Evolutionary conservation across 2,797 vertebrate genomes (phyloP).

Genomic region (Discoglossus pictus): DNA sequence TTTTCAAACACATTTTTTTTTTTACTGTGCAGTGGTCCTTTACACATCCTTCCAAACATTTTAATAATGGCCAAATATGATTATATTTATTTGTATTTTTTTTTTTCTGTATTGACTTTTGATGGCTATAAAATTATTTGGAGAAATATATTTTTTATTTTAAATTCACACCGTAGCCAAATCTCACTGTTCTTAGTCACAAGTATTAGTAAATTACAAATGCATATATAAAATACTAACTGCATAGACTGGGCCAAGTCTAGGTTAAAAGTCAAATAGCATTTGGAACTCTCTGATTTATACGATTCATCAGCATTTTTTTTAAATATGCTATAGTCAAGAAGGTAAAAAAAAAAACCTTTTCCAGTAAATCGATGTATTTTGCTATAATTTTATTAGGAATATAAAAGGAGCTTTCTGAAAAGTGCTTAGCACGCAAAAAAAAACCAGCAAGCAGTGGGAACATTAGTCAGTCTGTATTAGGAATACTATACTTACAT

Average conservation of each 20-base stretch:
- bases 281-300: conserved; percentile 54
- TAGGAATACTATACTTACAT: conserved; percentile 99
- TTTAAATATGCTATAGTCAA: conserved; percentile 57
- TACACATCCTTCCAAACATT: no score
- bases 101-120: no score
- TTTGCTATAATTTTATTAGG: conserved; percentile 92
- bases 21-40: no score
- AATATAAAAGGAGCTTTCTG: conserved; percentile 92
- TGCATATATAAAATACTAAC: conserved; percentile 1
- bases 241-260: conserved; percentile 30
- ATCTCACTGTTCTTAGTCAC: no score
- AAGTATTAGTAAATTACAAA: no score
- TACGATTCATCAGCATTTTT: conserved; percentile 63
- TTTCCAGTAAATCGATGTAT: conserved; percentile 85
- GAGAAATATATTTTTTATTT: no score
- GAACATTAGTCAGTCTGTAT: conserved; percentile 99
- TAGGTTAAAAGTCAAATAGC: conserved; percentile 54
- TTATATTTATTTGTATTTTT: no score
- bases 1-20: no score
- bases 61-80: no score
- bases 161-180: no score
- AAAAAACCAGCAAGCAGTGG: conserved; percentile 76
- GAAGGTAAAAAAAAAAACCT: conserved; percentile 55
- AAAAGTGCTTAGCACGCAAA: conserved; percentile 98
- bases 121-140: no score